These are phyloP conservation scores for Carassius gibelio DNA, from an alignment of 2,113 vertebrate species.

Conservation along the genomic window DNA sequence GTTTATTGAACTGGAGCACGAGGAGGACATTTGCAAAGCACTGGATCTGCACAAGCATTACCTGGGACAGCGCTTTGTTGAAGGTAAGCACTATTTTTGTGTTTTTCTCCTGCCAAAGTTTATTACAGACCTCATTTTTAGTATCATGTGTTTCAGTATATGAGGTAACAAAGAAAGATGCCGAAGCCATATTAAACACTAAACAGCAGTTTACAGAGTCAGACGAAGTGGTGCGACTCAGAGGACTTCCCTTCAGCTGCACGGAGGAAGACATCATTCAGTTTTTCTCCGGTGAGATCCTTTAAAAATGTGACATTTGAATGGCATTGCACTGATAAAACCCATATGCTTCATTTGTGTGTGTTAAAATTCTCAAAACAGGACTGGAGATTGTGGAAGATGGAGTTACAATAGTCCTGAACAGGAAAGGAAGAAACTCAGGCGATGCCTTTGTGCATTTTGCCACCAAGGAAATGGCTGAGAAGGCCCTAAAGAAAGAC, in stretches of 20 bases:
- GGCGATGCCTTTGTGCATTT: constrained; percentile 91
- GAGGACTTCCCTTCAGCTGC: constrained; percentile 86
- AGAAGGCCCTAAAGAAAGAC: constrained; percentile 82
- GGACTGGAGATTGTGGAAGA: constrained; percentile 65
- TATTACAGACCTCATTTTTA: too few relatives aligned
- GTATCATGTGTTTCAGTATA: constrained; percentile 63
- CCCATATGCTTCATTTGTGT: background rate
- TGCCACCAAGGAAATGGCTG: constrained; percentile 78
- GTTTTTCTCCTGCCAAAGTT: background rate
- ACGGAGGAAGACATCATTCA: constrained; percentile 77
- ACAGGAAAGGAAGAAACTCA: constrained; percentile 77
- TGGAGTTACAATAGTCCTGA: constrained; percentile 71
- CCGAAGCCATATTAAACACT: constrained; percentile 78
- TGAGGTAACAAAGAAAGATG: constrained; percentile 85
- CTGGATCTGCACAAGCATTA: constrained; percentile 89
- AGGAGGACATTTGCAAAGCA: constrained; percentile 86
- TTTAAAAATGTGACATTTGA: background rate
- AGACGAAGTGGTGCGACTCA: constrained; percentile 80
- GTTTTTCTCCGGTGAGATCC: constrained; percentile 85
- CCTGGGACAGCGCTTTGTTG: constrained; percentile 88
- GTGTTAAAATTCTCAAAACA: constrained; percentile 33
- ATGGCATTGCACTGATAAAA: background rate
- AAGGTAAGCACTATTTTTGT: constrained; percentile 76
- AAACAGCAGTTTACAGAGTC: constrained; percentile 54
- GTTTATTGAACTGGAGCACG: constrained; percentile 88